Conservation (phyloP, 1,140 invertebrate genomes). For the Steinernema khuongi region DNA sequence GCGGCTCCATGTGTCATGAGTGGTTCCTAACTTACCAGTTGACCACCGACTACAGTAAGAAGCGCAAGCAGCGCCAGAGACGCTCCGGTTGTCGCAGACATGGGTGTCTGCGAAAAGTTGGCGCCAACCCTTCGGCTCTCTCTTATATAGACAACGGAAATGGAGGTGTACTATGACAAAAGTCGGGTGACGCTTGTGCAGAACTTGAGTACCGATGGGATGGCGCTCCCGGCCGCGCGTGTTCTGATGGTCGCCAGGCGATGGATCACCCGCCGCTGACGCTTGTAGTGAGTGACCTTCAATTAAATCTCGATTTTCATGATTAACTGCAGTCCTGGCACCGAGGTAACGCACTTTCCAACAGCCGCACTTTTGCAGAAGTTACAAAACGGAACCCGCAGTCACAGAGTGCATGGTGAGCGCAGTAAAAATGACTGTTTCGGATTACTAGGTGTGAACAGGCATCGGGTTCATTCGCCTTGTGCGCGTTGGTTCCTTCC, state of each 20-base stretch:
- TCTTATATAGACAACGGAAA: not conserved
- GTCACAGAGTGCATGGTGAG: too few species aligned
- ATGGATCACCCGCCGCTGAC: not conserved
- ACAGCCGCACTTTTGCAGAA: too few species aligned
- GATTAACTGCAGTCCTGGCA: not conserved
- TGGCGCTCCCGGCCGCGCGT: not conserved
- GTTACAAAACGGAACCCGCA: too few species aligned
- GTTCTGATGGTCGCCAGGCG: not conserved
- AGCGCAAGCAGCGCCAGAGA: not conserved
- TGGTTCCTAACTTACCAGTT: not conserved
- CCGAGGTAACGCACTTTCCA: too few species aligned
- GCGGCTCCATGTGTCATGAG: not conserved
- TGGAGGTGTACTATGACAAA: not conserved
- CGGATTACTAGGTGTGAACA: too few species aligned
- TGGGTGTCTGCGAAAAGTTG: slow-evolving; percentile 7
- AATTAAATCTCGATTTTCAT: not conserved
- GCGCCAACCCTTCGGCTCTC: not conserved
- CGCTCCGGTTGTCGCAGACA: slow-evolving; percentile 3
- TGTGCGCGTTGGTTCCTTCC: too few species aligned
- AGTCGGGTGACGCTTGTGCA: not conserved
- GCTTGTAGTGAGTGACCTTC: not conserved
- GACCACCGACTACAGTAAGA: not conserved
- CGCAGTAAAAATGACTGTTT: too few species aligned
- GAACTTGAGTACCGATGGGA: not conserved
- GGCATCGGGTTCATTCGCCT: too few species aligned